phyloP scores from a whole-genome alignment of 2,888 invertebrate species.

The Zeuzera pyrina region DNA sequence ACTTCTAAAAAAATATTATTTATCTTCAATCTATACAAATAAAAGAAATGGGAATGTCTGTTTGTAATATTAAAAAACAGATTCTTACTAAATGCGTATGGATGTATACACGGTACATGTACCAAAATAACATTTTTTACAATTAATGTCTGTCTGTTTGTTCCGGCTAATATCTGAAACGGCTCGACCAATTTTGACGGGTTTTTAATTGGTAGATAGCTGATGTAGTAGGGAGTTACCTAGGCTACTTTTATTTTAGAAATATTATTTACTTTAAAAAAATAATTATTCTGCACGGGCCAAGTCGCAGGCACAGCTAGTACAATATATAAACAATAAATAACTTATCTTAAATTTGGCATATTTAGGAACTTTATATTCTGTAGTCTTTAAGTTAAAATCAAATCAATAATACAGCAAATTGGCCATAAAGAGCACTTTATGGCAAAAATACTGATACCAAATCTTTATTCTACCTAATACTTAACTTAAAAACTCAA shows the following conservation, averaged over 20 bases:
- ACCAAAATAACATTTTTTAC: background rate
- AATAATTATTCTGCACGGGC: background rate
- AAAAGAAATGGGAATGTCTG: background rate
- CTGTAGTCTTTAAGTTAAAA: too few relatives aligned
- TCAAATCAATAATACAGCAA: too few relatives aligned
- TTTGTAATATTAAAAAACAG: background rate
- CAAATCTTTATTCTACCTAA: too few relatives aligned
- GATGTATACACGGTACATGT: background rate
- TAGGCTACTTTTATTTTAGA: constrained; percentile 2
- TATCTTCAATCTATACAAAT: background rate
- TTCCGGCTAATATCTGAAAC: constrained; percentile 1
- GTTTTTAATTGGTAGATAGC: constrained; percentile 3
- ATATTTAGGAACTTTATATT: too few relatives aligned
- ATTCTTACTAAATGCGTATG: background rate
- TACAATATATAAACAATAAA: background rate
- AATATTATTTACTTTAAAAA: background rate
- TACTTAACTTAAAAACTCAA: too few relatives aligned
- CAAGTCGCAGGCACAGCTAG: background rate
- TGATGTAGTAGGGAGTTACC: constrained; percentile 2
- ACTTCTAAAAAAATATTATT: too few relatives aligned
- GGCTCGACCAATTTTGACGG: constrained; percentile 3
- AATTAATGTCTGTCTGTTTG: background rate
- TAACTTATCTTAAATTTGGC: background rate
- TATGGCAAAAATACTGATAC: too few relatives aligned
- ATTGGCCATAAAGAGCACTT: too few relatives aligned